Base-by-base conservation (phyloP, 2,888 invertebrate genomes). In the Siphlonurus alternatus region DNA sequence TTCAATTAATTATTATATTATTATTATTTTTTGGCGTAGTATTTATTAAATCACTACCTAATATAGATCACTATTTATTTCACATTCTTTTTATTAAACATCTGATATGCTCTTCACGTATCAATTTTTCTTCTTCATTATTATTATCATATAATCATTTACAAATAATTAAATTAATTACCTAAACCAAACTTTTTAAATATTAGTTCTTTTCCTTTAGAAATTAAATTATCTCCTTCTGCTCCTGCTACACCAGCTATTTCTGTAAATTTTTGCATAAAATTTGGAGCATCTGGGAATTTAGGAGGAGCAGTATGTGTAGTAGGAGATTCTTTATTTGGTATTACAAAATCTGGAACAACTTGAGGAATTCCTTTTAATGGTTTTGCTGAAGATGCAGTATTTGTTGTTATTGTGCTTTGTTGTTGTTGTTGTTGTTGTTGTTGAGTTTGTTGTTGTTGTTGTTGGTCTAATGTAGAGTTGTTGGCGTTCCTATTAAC, bases 161-260 rank as follows among this genome's bases (percentile, higher is more conserved):
- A 10, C 15, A 38, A 38, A 38, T 38, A 38, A 38, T 10, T 38
- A 10, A 38, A 38, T 76, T 75, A 76, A 73, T 77, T 77, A 73
- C 89, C 89, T 71, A 93, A 83, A 70, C 93, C 93, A 77, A 93
- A 93, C 79, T 90, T 90, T 87, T 93, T 93, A 78, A 93, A 93
- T 76, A 93, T 90, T 70, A 93, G 85, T 80, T 93, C 93, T 79
- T 93, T 93, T 73, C 93, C 93, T 78, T 93, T 93, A 74, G 92
- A 91, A 71, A 93, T 81, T 70, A 93, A 90, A 75, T 92, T 92
- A 71, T 91, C 91, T 68, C 88, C 88, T 56, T 78, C 78, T 10
- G 70, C 70, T 53, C 69, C 69, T 23, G 75, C 76, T 23, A 66
- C 66, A 24, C 69, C 69, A 65, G 91, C 88, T 80, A 92, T 90